These are phyloP conservation scores for Baronia brevicornis DNA, from an alignment of 2,888 invertebrate genomes.

Conservation along the genomic window DNA sequence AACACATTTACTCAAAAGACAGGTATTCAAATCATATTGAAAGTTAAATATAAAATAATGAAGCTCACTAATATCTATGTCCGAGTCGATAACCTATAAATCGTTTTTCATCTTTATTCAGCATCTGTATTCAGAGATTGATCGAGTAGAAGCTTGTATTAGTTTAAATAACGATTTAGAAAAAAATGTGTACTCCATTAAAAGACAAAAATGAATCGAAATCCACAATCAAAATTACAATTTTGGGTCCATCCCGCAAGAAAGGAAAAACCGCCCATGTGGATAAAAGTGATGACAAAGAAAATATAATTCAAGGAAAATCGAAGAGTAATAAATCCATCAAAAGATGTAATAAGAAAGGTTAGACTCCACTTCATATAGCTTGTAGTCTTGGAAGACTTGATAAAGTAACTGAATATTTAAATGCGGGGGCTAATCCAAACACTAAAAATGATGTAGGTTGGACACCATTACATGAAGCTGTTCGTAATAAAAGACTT, in stretches of 20 bases:
- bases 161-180: constrained; percentile 39
- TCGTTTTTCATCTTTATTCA: too few species aligned
- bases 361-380: constrained; percentile 79
- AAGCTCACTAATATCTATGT: constrained; percentile 36
- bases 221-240: constrained; percentile 15
- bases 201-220: constrained; percentile 20
- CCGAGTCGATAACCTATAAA: constrained; percentile 44
- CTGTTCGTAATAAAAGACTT: constrained; percentile 72
- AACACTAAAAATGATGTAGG: constrained; percentile 81
- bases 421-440: constrained; percentile 77
- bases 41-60: too few species aligned
- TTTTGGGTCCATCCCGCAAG: constrained; percentile 14
- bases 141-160: constrained; percentile 36
- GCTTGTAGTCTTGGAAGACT: constrained; percentile 74
- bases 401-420: constrained; percentile 59
- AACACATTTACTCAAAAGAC: too few species aligned
- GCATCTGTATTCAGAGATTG: constrained; percentile 37
- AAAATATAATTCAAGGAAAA: constrained; percentile 22
- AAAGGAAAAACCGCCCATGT: constrained; percentile 5
- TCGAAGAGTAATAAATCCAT: constrained; percentile 33
- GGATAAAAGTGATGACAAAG: constrained; percentile 15
- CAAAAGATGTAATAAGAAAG: constrained; percentile 79
- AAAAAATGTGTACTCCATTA: constrained; percentile 34
- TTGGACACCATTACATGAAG: constrained; percentile 85
- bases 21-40: too few species aligned